Conservation (phyloP, 2,797 vertebrate genomes). For the Heterohyrax brucei region DNA sequence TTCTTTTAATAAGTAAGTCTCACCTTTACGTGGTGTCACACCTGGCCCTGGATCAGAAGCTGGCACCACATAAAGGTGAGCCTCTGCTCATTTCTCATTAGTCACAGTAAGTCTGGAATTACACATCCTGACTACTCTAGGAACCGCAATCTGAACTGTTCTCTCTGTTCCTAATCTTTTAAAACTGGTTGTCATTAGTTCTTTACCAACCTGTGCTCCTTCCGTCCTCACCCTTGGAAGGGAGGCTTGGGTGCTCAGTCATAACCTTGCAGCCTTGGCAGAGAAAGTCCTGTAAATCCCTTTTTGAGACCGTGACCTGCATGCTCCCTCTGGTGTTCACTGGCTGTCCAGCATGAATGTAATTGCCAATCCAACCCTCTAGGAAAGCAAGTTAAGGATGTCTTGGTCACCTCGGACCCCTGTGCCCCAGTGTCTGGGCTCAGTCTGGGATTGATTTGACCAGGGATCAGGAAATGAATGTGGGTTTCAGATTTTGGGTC, state of each 20-base stretch:
- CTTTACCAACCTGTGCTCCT: background rate
- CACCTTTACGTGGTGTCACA: background rate
- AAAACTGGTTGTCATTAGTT: background rate
- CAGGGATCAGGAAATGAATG: background rate
- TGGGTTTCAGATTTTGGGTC: background rate
- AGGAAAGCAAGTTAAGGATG: background rate
- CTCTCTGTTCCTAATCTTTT: background rate
- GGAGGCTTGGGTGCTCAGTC: background rate
- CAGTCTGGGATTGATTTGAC: background rate
- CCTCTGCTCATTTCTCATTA: background rate
- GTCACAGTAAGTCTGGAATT: background rate
- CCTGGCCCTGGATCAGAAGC: background rate
- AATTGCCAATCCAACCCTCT: background rate
- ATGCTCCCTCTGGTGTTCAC: background rate
- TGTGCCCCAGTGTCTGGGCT: background rate
- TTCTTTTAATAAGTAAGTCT: too few species aligned
- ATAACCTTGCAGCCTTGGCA: background rate
- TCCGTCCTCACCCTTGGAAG: background rate
- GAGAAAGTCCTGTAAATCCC: background rate
- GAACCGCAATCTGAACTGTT: background rate
- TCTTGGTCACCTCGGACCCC: background rate
- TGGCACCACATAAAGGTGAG: background rate
- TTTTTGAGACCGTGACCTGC: background rate
- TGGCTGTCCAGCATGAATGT: background rate
- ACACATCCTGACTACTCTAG: background rate